phyloP scores from a whole-genome alignment of 2,888 invertebrate species.

The Miltochrista miniata region DNA sequence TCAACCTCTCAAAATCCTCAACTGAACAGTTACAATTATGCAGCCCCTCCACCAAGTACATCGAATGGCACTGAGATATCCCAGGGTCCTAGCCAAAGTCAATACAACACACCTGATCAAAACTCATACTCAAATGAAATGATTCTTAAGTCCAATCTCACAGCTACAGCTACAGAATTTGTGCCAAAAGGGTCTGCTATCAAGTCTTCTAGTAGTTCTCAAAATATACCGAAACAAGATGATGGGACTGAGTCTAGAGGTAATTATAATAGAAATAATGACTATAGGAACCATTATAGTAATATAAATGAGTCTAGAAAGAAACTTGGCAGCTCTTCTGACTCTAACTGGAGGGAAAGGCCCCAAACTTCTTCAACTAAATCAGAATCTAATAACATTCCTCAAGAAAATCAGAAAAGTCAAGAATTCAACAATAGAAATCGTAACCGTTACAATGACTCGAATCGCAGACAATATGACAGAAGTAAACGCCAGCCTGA shows the following conservation, averaged over 20 bases:
- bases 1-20: conserved; percentile 57
- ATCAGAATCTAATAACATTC: conserved; percentile 33
- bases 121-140: conserved; percentile 56
- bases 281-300: conserved; percentile 27
- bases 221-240: conserved; percentile 44
- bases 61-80: conserved; percentile 48
- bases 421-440: conserved; percentile 44
- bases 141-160: conserved; percentile 78
- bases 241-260: conserved; percentile 32
- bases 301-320: conserved; percentile 33
- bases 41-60: conserved; percentile 44
- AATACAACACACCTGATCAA: conserved; percentile 47
- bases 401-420: conserved; percentile 45
- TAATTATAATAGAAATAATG: conserved; percentile 25
- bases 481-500: conserved; percentile 32
- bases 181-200: conserved; percentile 69
- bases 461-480: conserved; percentile 10
- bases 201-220: conserved; percentile 46
- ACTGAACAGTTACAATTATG: conserved; percentile 51
- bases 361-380: conserved; percentile 49
- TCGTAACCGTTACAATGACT: conserved; percentile 40
- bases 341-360: conserved; percentile 70
- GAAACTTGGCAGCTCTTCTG: conserved; percentile 51
- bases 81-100: conserved; percentile 48
- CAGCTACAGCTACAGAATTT: conserved; percentile 84